Evolutionary conservation across 1,140 invertebrate species (phyloP), one percentile per base, ranked within the genome.

Genomic region (Lutraria rhynchaena): DNA sequence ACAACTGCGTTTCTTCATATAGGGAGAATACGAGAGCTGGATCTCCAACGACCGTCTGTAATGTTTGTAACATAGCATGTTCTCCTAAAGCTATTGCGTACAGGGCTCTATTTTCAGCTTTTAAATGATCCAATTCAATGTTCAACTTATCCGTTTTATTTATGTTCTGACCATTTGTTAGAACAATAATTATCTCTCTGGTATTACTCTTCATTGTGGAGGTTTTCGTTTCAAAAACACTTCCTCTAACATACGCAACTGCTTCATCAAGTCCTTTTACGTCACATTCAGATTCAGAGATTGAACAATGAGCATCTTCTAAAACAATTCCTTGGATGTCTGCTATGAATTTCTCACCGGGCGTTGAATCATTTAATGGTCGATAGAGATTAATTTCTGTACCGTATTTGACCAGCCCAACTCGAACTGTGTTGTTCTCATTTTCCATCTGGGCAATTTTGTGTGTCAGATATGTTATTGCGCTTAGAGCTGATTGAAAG

Each of bases 341-440:
- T 5, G 35, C 4, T 33, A 63, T 4, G n/a, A 63, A 63, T 19
- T 1, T 22, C 5, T 63, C 33, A 11, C 44, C 44, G n/a, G 60
- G 4, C 0, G 35, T 15, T 3, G 33, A 3, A 22, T 63, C 60
- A 63, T 63, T 41, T 5, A 63, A n/a, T 19, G 0, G 13, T 63
- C 60, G 37, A 0, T 41, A 22, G 15, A 63, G 9, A 11, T 63
- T 33, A 3, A 44, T 44, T 41, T 41, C 37, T 3, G 9, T 15
- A 22, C 60, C 60, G n/a, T 63, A 63, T 3, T 33, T 63, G n/a
- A 41, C 60, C n/a, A 63, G n/a, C 1, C 15, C 60, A 37, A 63
- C 44, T 33, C 60, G 37, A 1, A 63, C 60, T 0, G 60, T 44
- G 24, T 41, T 63, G n/a, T 41, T 63, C 24, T 63, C 60, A 15